Evolutionary conservation across 2,113 vertebrate genomes (phyloP).

Genomic region (Syrmaticus mikado): DNA sequence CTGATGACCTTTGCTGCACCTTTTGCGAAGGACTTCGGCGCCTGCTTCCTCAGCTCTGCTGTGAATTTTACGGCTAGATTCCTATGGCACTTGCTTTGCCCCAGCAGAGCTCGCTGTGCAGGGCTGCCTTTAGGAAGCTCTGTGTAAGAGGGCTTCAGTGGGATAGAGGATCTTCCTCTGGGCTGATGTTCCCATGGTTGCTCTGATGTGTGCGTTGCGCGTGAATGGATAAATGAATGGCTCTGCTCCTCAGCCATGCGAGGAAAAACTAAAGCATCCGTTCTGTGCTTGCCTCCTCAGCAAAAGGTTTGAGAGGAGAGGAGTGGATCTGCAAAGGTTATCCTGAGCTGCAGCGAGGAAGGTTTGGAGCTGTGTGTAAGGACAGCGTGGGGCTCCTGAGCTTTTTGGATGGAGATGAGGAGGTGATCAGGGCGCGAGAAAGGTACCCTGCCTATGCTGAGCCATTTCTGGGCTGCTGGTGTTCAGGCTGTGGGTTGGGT

Average conservation of each 20-base stretch:
- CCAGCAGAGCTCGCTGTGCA: background rate
- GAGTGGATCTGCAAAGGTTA: accelerated
- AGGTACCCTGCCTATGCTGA: too few relatives aligned
- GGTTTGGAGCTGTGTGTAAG: background rate
- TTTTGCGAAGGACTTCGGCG: background rate
- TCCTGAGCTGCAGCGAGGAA: background rate
- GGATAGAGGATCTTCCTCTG: background rate
- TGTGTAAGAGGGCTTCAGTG: background rate
- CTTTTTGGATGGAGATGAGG: background rate
- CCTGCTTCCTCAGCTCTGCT: background rate
- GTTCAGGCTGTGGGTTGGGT: background rate
- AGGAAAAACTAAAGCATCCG: background rate
- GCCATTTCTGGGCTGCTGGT: background rate
- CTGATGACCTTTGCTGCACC: background rate
- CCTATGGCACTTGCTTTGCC: background rate
- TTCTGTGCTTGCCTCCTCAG: constrained; percentile 29
- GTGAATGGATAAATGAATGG: background rate
- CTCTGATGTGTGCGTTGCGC: accelerated
- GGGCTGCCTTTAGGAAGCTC: background rate
- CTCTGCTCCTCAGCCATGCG: background rate
- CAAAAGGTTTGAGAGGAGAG: background rate
- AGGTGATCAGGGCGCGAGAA: background rate
- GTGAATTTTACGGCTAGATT: background rate
- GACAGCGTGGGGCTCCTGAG: too few relatives aligned
- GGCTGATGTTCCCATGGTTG: background rate